Evolutionary conservation across 1,140 invertebrate genomes (phyloP), one percentile per base, ranked within the genome.

Genomic region (Saccostrea cuccullata): DNA sequence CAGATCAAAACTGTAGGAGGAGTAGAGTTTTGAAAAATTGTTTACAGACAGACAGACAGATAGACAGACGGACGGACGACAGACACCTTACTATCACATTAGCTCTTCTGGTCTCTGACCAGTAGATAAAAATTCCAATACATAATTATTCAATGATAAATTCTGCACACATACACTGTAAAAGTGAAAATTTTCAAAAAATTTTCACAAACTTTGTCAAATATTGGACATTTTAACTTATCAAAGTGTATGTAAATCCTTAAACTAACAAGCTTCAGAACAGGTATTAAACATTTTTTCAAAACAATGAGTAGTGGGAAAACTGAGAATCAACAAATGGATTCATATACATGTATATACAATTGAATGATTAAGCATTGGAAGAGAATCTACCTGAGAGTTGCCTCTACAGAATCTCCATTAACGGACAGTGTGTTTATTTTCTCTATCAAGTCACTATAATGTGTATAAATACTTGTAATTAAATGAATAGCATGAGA

Each of bases 311-410:
- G 60, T 6, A 20, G 20, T 67, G 20, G 60, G 17, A 17, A 67
- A 23, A 23, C 20, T 8, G 1, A 67, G 23, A 67, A 67, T 20
- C 20, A 2, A 67, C 6, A 17, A 2, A 5, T 15, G 82, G 40
- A 26, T 84, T 82, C 23, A n/a, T n/a, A n/a, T n/a, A n/a, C n/a
- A n/a, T n/a, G n/a, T n/a, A n/a, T n/a, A n/a, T 30, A 82, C 40
- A 15, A 84, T 84, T 84, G 82, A 84, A 84, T 84, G 40, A 84
- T 84, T 56, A 84, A 2, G 82, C 82, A 55, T 84, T 84, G 82
- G 82, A 56, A 56, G n/a, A 55, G 12, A 84, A 55, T 23, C 20
- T 84, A 84, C 82, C 82, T 84, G 47, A 84, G 40, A 2, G 40
- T 55, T 26, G 55, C n/a, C 40, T 84, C 82, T 84, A 84, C 40